Base-by-base conservation (phyloP, 2,797 vertebrate genomes). In the Rhyacichthys aspro region DNA sequence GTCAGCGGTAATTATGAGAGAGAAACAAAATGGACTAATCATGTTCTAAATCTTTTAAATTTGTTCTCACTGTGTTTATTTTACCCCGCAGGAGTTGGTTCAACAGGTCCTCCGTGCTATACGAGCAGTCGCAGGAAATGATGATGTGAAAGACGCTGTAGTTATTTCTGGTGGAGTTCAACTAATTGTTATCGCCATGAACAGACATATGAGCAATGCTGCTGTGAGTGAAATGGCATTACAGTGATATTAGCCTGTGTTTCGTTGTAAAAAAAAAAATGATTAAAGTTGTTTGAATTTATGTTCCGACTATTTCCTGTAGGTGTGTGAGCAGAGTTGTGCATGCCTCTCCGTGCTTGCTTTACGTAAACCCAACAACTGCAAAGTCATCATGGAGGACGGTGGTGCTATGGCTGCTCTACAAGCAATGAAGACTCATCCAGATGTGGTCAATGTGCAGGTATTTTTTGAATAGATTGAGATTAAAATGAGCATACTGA, bases 311-410 rank as follows among this genome's bases (percentile, higher is more conserved):
- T 0, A 68, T 72, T 2, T 70, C 1, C 52, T 68, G 18, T 45
- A 99, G 98, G 93, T 98, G 50, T 98, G 96, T 12, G 96, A 98
- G 67, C 95, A 97, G 61, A 95, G 94, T 52, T 97, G 96, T 12
- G 95, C 95, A 0, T 96, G 96, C 15, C 84, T 98, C 44, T 92
- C 93, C 1, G 88, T 96, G 67, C 75, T 98, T 59, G 95, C 96
- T 8, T 79, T 99, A 63, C 95, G 97, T 43, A 99, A 98, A 76
- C 96, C 96, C 0, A 92, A 93, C 71, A 95, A 98, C 90, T 97
- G 96, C 84, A 79, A 81, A 2, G 87, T 93, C 79, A 97, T 99
- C 74, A 90, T 98, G 94, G 96, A 98, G 72, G 89, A 90, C 0
- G 96, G 96, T 0, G 97, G 96, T 1, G 94, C 92, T 0, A 15